phyloP scores from a whole-genome alignment of 2,888 invertebrate genomes.

The Drosophila helvetica region DNA sequence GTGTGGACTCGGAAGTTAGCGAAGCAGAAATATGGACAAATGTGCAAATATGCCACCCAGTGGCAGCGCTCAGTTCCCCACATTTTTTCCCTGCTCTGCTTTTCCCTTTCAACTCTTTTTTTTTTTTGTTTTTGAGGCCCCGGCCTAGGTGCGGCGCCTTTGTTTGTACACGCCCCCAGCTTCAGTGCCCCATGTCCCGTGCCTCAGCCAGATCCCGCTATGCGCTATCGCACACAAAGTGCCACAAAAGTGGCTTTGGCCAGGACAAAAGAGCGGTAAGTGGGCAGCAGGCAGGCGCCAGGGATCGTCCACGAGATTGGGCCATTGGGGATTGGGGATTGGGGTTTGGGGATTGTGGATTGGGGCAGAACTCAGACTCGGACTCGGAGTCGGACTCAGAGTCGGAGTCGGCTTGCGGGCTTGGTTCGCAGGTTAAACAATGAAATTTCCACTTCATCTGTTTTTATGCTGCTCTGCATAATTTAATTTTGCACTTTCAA shows the following conservation, averaged over 20 bases:
- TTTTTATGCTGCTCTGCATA: constrained; percentile 79
- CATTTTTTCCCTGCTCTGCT: constrained; percentile 30
- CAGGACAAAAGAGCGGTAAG: constrained; percentile 25
- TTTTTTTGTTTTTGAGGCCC: constrained; percentile 8
- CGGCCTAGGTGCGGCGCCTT: constrained; percentile 54
- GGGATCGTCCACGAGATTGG: background rate
- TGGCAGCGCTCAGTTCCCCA: constrained; percentile 3
- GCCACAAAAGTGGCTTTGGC: constrained; percentile 47
- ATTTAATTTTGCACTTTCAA: constrained; percentile 75
- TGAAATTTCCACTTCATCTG: constrained; percentile 80
- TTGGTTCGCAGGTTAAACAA: constrained; percentile 70
- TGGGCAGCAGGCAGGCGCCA: constrained; percentile 1
- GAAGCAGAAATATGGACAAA: constrained; percentile 75
- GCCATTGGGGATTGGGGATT: constrained; percentile 11
- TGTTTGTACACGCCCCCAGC: constrained; percentile 55
- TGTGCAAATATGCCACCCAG: constrained; percentile 68
- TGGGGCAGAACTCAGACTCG: constrained; percentile 4
- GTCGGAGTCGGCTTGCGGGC: constrained; percentile 27
- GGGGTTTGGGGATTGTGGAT: background rate
- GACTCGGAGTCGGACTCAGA: background rate
- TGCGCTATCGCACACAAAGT: constrained; percentile 20
- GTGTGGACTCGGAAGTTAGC: constrained; percentile 42
- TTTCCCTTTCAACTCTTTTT: constrained; percentile 27
- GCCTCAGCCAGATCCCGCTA: background rate
- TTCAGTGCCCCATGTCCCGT: background rate